A percentile compares a stretch with the other conserved stretches of the same genome.
These are phyloP conservation scores for Delia radicum DNA, from an alignment of 1,140 invertebrate genomes.

Conservation along the genomic window DNA sequence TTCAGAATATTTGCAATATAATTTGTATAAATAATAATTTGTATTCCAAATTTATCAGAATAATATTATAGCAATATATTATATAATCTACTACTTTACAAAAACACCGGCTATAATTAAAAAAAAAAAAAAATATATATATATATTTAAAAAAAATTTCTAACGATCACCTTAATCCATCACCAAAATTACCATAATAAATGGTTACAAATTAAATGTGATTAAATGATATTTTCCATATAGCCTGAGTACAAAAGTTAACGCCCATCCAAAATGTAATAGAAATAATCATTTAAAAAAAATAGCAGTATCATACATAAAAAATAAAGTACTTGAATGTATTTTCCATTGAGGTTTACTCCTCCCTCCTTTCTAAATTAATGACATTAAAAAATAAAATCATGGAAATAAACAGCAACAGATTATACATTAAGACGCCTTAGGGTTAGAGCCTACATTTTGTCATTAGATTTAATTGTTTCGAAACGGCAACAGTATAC, in stretches of 20 bases:
- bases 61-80: not conserved
- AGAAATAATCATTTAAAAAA: not conserved
- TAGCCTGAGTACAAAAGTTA: not conserved
- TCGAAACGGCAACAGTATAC: conserved; percentile 4
- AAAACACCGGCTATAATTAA: conserved; percentile 1
- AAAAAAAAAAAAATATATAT: not conserved
- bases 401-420: not conserved
- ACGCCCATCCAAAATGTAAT: not conserved
- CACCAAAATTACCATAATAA: conserved; percentile 17
- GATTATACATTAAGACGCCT: not conserved
- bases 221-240: conserved; percentile 22
- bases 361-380: conserved; percentile 9
- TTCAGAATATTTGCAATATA: too few relatives aligned
- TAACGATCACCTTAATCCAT: conserved; percentile 3
- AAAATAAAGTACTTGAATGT: not conserved
- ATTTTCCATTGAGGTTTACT: not conserved
- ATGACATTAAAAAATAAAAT: conserved; percentile 9
- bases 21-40: too few relatives aligned
- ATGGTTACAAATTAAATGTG: conserved; percentile 23
- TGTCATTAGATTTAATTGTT: conserved; percentile 28
- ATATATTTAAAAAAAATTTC: not conserved
- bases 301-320: not conserved
- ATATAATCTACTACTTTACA: too few relatives aligned
- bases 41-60: conserved; percentile 15
- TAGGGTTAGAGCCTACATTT: not conserved